These are phyloP conservation scores for Dasyurus viverrinus DNA, from an alignment of 2,113 vertebrate genomes.

Conservation along the genomic window DNA sequence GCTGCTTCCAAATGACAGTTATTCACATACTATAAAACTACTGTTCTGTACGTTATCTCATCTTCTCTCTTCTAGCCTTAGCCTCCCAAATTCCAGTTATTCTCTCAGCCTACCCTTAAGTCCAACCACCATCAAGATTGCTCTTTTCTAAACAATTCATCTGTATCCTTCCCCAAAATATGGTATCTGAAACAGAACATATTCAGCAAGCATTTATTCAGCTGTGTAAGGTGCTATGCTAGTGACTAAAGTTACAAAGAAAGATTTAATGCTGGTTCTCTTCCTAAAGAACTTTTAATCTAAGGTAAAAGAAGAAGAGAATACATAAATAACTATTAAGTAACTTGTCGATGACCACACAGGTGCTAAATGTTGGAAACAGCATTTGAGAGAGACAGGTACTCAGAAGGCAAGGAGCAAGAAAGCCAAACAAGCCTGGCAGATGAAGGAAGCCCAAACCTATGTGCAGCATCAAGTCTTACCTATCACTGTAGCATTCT, in stretches of 20 bases:
- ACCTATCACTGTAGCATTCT: neutral
- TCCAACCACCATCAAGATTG: neutral
- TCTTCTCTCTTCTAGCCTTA: neutral
- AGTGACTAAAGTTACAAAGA: neutral
- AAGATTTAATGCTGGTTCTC: neutral
- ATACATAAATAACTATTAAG: neutral
- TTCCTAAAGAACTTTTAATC: neutral
- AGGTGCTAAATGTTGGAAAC: neutral
- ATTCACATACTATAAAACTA: neutral
- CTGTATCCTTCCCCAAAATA: neutral
- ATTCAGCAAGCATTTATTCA: neutral
- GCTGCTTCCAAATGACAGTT: neutral
- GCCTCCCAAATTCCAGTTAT: neutral
- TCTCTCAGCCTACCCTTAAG: neutral
- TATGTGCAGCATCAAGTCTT: neutral
- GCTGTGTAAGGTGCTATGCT: neutral
- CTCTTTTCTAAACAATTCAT: neutral
- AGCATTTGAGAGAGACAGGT: neutral
- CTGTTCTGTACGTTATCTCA: neutral
- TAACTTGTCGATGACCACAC: neutral
- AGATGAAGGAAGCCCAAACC: neutral
- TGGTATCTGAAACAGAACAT: neutral
- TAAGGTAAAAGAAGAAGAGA: neutral
- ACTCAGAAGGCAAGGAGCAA: too few relatives aligned
- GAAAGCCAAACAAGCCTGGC: neutral